A percentile compares a stretch with the other conserved stretches of the same genome.
Evolutionary conservation across 23 tunicate species (phyloP).

Genomic region (Styela clava): DNA sequence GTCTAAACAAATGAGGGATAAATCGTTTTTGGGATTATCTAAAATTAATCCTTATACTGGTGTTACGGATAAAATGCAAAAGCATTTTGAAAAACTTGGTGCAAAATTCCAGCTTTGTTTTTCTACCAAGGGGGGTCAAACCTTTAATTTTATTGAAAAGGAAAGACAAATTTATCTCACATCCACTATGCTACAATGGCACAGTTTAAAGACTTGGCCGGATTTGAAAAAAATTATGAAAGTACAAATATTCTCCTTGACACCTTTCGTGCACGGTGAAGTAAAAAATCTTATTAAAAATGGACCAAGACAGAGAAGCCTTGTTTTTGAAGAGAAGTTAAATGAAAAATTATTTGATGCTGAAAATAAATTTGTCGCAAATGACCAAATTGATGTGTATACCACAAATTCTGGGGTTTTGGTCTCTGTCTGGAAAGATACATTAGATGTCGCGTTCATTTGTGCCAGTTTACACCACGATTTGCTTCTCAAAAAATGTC

Average conservation of each 20-base stretch:
- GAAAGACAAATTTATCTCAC: not conserved
- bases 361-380: not conserved
- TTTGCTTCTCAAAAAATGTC: conserved; percentile 1
- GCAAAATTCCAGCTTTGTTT: conserved; percentile 34
- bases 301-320: conserved; percentile 34
- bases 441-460: conserved; percentile 5
- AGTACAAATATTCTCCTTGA: conserved; percentile 26
- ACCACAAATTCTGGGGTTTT: not conserved
- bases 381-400: not conserved
- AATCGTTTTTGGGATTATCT: not conserved
- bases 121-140: not conserved
- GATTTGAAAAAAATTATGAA: conserved; percentile 2
- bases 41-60: conserved; percentile 37
- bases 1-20: conserved; percentile 17
- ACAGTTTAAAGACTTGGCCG: conserved; percentile 41
- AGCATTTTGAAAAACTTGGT: conserved; percentile 18
- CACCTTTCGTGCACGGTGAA: conserved; percentile 19
- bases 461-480: not conserved
- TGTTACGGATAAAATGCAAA: conserved; percentile 7
- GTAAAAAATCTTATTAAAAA: not conserved
- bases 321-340: not conserved
- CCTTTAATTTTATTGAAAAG: conserved; percentile 1
- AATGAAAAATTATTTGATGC: not conserved
- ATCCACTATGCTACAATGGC: conserved; percentile 34
- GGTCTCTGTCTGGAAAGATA: conserved; percentile 9